Conservation (phyloP, 2,113 vertebrate genomes). For the Hydrochoerus hydrochaeris region DNA sequence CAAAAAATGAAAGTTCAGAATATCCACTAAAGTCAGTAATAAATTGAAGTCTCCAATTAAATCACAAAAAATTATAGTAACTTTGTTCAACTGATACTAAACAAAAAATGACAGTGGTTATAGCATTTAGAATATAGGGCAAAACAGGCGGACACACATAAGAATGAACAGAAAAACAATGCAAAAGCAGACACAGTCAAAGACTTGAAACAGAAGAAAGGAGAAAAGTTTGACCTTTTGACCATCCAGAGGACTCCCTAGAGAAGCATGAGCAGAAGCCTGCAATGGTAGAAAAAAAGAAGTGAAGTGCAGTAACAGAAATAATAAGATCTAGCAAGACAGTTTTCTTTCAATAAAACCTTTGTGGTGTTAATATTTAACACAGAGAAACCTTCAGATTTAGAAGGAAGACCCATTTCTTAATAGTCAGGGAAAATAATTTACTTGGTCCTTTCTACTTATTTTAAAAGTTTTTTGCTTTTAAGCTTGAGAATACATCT, state of each 20-base stretch:
- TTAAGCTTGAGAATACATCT: conserved; percentile 62
- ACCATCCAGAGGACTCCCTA: conserved; percentile 84
- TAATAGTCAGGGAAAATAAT: not conserved
- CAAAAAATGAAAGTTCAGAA: not conserved
- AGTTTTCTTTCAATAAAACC: conserved; percentile 56
- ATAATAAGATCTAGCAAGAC: not conserved
- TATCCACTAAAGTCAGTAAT: not conserved
- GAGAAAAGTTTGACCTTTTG: conserved; percentile 87
- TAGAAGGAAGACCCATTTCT: not conserved
- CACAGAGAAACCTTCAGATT: not conserved
- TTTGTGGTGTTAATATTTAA: not conserved
- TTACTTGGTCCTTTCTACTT: conserved; percentile 57
- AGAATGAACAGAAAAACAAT: not conserved
- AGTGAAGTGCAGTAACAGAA: conserved; percentile 77
- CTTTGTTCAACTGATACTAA: not conserved
- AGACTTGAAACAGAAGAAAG: conserved; percentile 65
- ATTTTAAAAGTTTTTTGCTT: not conserved
- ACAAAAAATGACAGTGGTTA: not conserved
- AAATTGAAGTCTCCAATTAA: conserved; percentile 15
- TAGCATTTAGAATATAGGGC: not conserved
- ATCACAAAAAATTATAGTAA: not conserved
- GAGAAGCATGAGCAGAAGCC: conserved; percentile 87
- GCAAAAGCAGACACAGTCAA: not conserved
- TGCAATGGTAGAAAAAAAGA: conserved; percentile 86
- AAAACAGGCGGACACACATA: not conserved